phyloP scores from a whole-genome alignment of 1,140 invertebrate species.

The Drosophila bocki region DNA sequence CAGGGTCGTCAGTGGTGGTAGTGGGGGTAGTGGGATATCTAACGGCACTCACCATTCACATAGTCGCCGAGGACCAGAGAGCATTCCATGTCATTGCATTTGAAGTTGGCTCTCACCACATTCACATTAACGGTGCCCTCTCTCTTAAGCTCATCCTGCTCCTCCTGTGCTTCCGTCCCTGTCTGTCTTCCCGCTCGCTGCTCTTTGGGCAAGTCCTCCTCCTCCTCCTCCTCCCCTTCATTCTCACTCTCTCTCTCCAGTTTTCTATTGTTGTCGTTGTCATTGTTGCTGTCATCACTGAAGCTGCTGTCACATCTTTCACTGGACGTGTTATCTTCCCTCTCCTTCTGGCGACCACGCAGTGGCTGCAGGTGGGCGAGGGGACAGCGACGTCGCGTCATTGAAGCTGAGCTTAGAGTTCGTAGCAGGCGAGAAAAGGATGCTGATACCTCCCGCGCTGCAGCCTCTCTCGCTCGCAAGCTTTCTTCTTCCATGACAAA shows the following conservation, averaged over 20 bases:
- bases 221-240: conserved; percentile 4
- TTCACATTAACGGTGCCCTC: conserved; percentile 47
- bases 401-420: conserved; percentile 40
- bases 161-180: not conserved
- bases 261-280: not conserved
- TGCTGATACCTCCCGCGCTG: conserved; percentile 13
- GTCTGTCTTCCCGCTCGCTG: not conserved
- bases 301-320: conserved; percentile 35
- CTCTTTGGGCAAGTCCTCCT: not conserved
- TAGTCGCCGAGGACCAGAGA: conserved; percentile 61
- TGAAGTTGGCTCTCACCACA: conserved; percentile 61
- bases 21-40: not conserved
- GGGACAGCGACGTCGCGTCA: conserved; percentile 30
- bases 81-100: conserved; percentile 69
- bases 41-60: conserved; percentile 60
- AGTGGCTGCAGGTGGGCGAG: conserved; percentile 23
- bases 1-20: not conserved
- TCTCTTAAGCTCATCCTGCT: conserved; percentile 20
- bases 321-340: conserved; percentile 3
- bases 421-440: conserved; percentile 35
- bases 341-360: conserved; percentile 3
- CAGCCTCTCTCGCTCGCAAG: conserved; percentile 5
- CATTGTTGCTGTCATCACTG: conserved; percentile 32
- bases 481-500: conserved; percentile 16
- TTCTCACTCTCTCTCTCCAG: conserved; percentile 8